Evolutionary conservation across 92 coral and sea anemone species (phyloP).

Genomic region (Siderastrea siderea): DNA sequence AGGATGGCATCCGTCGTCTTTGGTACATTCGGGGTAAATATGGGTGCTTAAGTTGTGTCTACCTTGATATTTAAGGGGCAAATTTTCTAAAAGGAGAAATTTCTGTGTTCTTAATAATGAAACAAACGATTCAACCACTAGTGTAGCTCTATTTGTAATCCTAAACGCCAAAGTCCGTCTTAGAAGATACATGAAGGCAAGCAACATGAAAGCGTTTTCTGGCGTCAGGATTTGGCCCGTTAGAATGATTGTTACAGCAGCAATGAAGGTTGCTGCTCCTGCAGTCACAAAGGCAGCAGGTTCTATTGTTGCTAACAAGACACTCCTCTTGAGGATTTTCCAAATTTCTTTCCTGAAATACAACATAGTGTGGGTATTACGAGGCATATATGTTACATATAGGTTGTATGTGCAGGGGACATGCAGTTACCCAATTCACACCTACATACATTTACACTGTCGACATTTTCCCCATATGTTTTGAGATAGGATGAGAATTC

Average conservation of each 20-base stretch:
- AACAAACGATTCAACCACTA: background rate
- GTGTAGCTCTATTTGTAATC: background rate
- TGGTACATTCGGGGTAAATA: background rate
- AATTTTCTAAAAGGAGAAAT: constrained; percentile 4
- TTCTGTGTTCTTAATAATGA: background rate
- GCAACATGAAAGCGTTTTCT: constrained; percentile 5
- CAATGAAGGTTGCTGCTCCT: background rate
- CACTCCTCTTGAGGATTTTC: background rate
- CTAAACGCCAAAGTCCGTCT: background rate
- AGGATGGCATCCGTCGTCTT: background rate
- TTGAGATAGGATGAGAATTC: too few species aligned
- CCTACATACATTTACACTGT: too few species aligned
- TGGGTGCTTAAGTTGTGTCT: background rate
- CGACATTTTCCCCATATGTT: too few species aligned
- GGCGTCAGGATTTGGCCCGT: background rate
- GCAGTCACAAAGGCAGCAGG: background rate
- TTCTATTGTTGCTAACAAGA: background rate
- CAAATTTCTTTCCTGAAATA: constrained; percentile 15
- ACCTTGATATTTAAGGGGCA: background rate
- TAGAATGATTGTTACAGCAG: background rate
- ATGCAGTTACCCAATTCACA: too few species aligned
- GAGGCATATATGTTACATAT: too few species aligned
- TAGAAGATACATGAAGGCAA: constrained; percentile 1
- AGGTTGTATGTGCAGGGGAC: too few species aligned
- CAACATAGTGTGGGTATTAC: too few species aligned